A percentile compares a stretch with the other conserved stretches of the same genome.
Evolutionary conservation across 1,140 invertebrate genomes (phyloP).

Genomic region (Zaprionus nigranus): DNA sequence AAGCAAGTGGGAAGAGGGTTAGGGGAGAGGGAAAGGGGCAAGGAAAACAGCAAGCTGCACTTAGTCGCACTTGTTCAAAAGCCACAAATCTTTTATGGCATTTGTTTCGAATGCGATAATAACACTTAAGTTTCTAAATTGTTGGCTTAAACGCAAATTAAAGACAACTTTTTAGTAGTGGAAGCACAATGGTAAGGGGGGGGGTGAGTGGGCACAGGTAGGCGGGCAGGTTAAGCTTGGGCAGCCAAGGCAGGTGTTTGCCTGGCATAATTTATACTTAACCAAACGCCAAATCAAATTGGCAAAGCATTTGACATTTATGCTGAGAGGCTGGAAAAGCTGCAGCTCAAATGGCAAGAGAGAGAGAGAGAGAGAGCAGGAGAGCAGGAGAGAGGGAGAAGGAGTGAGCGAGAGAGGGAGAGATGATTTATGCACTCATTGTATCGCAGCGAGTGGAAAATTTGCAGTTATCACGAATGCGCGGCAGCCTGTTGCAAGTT

Average conservation of each 20-base stretch:
- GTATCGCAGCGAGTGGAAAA: constrained; percentile 69
- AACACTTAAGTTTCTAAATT: constrained; percentile 76
- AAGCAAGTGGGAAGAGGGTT: background rate
- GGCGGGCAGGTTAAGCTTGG: background rate
- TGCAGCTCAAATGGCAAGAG: constrained; percentile 57
- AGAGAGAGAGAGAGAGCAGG: background rate
- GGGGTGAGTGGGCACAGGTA: background rate
- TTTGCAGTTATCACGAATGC: constrained; percentile 76
- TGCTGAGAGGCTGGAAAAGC: constrained; percentile 32
- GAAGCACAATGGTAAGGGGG: no score
- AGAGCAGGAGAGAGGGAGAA: constrained; percentile 14
- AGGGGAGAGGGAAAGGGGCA: background rate
- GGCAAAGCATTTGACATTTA: constrained; percentile 79
- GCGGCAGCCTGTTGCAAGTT: constrained; percentile 31
- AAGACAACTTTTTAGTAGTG: constrained; percentile 50
- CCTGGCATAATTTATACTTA: constrained; percentile 77
- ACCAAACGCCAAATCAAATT: constrained; percentile 78
- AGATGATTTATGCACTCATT: constrained; percentile 81
- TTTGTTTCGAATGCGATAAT: constrained; percentile 76
- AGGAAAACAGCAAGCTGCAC: constrained; percentile 52
- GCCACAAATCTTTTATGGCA: constrained; percentile 70
- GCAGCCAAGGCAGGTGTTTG: constrained; percentile 32
- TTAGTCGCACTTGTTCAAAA: constrained; percentile 58
- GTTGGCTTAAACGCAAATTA: constrained; percentile 70
- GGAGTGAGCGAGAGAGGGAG: constrained; percentile 13